A percentile compares a stretch with the other conserved stretches of the same genome.
phyloP scores from a whole-genome alignment of 2,113 vertebrate genomes.

The Chaetops frenatus region DNA sequence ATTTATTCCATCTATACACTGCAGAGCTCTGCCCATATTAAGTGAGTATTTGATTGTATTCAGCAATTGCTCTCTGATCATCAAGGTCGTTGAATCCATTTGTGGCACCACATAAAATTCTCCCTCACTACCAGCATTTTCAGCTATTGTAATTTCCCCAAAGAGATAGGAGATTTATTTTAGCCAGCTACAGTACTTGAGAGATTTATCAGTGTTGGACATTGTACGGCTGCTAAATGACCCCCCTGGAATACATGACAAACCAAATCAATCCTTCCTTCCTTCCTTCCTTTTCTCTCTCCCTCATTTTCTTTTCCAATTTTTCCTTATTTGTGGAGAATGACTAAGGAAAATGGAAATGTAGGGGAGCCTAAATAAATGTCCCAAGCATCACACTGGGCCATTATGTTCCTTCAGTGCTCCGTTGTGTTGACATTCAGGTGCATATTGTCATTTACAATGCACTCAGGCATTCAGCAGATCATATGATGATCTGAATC shows the following conservation, averaged over 20 bases:
- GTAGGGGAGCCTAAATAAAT: neutral
- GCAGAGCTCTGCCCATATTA: neutral
- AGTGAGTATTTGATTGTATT: constrained; percentile 5
- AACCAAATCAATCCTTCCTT: neutral
- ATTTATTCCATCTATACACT: neutral
- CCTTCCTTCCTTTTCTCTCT: accelerated
- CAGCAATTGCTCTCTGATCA: neutral
- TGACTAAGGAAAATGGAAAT: neutral
- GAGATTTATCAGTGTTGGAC: constrained; percentile 30
- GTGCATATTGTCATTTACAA: neutral
- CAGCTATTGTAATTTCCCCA: constrained; percentile 13
- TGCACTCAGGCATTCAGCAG: neutral
- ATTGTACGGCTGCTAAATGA: neutral
- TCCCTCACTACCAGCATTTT: neutral
- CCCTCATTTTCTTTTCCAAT: neutral
- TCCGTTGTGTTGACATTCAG: neutral
- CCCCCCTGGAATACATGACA: neutral
- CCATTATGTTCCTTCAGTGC: neutral
- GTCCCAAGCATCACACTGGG: neutral
- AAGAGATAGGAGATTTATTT: constrained; percentile 34
- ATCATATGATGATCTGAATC: constrained; percentile 31
- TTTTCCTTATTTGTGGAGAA: neutral
- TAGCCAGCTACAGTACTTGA: neutral
- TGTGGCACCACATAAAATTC: neutral
- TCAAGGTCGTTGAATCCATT: neutral